phyloP scores from a whole-genome alignment of 2,888 invertebrate genomes.

The Scaptomyza cyrtandrae region DNA sequence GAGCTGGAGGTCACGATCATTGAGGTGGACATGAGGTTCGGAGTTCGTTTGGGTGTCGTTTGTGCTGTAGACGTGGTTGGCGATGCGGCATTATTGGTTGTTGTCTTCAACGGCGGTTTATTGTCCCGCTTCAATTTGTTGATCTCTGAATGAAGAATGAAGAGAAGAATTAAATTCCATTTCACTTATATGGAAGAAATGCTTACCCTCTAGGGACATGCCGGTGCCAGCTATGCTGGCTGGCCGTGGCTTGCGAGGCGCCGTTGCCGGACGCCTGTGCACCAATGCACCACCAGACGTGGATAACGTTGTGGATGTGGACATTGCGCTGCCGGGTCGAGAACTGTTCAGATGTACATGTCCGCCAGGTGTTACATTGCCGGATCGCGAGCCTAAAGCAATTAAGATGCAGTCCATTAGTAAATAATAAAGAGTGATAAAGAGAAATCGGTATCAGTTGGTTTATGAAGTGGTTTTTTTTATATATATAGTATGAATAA shows the following conservation, averaged over 20 bases:
- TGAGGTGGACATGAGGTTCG: conserved; percentile 83
- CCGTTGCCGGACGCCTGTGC: conserved; percentile 87
- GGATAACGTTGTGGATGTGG: conserved; percentile 88
- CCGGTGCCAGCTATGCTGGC: conserved; percentile 94
- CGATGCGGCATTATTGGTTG: conserved; percentile 55
- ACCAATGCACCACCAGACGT: conserved; percentile 85
- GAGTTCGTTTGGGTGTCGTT: conserved; percentile 85
- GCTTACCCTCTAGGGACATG: conserved; percentile 86
- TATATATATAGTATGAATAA: conserved; percentile 22
- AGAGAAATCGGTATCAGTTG: conserved; percentile 5
- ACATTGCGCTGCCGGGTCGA: conserved; percentile 94
- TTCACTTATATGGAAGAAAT: neutral
- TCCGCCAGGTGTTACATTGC: conserved; percentile 89
- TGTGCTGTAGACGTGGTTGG: conserved; percentile 80
- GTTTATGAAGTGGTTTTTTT: neutral
- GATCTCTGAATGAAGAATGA: conserved; percentile 72
- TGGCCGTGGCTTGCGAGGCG: conserved; percentile 90
- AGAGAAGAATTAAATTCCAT: neutral
- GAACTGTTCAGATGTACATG: conserved; percentile 88
- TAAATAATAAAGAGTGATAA: neutral
- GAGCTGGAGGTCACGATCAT: conserved; percentile 82
- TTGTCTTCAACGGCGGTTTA: conserved; percentile 85
- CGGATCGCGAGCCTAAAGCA: conserved; percentile 88
- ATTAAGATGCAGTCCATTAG: conserved; percentile 25
- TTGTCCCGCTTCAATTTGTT: conserved; percentile 84